Base-by-base conservation (phyloP, 1,140 invertebrate genomes). In the Monomorium pharaonis region DNA sequence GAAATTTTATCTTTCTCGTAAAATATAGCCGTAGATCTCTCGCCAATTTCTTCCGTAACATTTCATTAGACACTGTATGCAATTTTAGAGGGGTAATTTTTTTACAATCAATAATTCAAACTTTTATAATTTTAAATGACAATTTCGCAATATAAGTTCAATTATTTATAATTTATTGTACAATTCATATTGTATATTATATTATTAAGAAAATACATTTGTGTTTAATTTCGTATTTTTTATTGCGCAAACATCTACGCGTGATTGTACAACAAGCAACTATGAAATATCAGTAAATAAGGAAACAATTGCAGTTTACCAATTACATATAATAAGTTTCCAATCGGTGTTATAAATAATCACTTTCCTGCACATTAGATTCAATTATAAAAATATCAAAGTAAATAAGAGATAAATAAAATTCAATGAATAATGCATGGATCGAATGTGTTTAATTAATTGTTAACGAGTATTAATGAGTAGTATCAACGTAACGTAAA, bases 281-380 rank as follows among this genome's bases (percentile, higher is more conserved):
- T 10, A 30, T 60, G 27, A 27, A 42, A 44, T 10, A 44, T 30
- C 6, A 77, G 27, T 33, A 18, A 77, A 21, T 1, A 14, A 56
- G 9, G 5, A 75, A 76, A 37, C 21, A 42, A 75, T 58, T 14
- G 16, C 30, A 14, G 51, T 33, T 54, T 74, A 54, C 18, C 14
- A 44, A 54, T 56, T 56, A 56, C n/a, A 44, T 76, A 4, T 76
- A 62, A 58, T 74, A 74, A 74, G 37, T 12, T 30, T 56, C 4
- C 14, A 74, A 56, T 24, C 37, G n/a, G 7, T 63, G 33, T 54
- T 33, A 18, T 47, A 77, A 77, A 77, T 49, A 78, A 65, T 65
- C 65, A 65, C 14, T 49, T 30, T 78, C 12, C 3, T 18, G 12
- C 18, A 60, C 44, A 16, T 60, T 30, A 47, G 14, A 47, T 49